Evolutionary conservation across 2,797 vertebrate species (phyloP).

Genomic region (Helostoma temminkii): DNA sequence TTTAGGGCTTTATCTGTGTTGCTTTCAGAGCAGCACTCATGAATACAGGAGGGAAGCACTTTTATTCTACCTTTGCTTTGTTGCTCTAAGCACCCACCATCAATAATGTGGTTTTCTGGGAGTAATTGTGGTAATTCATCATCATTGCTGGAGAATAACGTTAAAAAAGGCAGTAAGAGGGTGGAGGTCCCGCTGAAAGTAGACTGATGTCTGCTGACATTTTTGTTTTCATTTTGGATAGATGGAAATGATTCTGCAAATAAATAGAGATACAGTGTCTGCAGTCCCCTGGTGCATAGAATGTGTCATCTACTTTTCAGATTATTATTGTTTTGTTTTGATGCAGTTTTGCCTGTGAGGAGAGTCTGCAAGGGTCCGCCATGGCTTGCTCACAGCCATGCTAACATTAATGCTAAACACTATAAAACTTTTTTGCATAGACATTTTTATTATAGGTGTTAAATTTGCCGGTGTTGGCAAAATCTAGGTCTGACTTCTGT

Average conservation of each 20-base stretch:
- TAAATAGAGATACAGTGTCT: neutral
- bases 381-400: too few species aligned
- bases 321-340: neutral
- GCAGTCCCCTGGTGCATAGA: neutral
- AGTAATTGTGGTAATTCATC: conserved; percentile 92
- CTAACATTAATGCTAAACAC: too few species aligned
- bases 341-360: neutral
- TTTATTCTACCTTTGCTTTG: conserved; percentile 51
- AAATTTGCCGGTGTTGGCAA: too few species aligned
- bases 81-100: conserved; percentile 80
- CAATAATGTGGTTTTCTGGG: conserved; percentile 86
- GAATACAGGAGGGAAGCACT: conserved; percentile 32
- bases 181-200: conserved; percentile 35
- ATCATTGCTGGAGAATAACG: conserved; percentile 85
- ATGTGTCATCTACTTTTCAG: neutral
- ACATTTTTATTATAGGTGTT: too few species aligned
- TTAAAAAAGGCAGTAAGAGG: conserved; percentile 69
- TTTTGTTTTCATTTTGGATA: neutral
- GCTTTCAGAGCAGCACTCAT: conserved; percentile 43
- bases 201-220: conserved; percentile 15
- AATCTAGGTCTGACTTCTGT: too few species aligned
- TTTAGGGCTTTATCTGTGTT: conserved; percentile 52
- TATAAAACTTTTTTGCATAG: too few species aligned
- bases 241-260: neutral
- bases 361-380: too few species aligned